These are phyloP conservation scores for Hypercompe scribonia DNA, from an alignment of 2,888 invertebrate genomes.

Conservation along the genomic window DNA sequence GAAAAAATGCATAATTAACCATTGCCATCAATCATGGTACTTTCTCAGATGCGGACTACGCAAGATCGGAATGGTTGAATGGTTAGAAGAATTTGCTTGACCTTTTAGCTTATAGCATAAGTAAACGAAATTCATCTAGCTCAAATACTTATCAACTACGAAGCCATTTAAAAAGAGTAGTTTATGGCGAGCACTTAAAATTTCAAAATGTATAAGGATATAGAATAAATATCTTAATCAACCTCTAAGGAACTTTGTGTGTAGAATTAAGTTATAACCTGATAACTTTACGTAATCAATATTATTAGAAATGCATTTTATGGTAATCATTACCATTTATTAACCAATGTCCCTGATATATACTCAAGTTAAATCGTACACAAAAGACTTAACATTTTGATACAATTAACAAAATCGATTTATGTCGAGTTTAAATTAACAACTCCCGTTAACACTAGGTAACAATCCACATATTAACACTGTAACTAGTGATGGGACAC, in stretches of 20 bases:
- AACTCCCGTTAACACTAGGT: constrained; percentile 48
- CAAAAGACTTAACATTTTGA: constrained; percentile 28
- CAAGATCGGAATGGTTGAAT: too few relatives aligned
- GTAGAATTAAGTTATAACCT: constrained; percentile 25
- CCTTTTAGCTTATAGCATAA: too few relatives aligned
- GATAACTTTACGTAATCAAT: not conserved
- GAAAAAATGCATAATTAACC: too few relatives aligned
- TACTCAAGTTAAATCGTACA: constrained; percentile 16
- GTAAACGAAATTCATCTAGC: not conserved
- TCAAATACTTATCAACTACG: not conserved
- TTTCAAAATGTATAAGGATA: not conserved
- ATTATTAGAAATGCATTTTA: not conserved
- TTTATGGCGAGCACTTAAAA: not conserved
- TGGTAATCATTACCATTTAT: constrained; percentile 6
- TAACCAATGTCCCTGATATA: constrained; percentile 2
- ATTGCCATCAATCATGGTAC: too few relatives aligned
- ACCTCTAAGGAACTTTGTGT: not conserved
- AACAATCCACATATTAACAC: constrained; percentile 58
- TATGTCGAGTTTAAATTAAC: constrained; percentile 34
- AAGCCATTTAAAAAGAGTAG: not conserved
- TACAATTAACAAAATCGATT: constrained; percentile 34
- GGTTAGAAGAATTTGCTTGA: too few relatives aligned
- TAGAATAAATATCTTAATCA: not conserved
- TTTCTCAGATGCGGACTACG: too few relatives aligned
- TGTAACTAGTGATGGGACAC: constrained; percentile 47